Percentiles rank a stretch among this genome's conserved stretches.
phyloP scores from a whole-genome alignment of 2,797 vertebrate genomes.

The Pagetopsis macropterus region DNA sequence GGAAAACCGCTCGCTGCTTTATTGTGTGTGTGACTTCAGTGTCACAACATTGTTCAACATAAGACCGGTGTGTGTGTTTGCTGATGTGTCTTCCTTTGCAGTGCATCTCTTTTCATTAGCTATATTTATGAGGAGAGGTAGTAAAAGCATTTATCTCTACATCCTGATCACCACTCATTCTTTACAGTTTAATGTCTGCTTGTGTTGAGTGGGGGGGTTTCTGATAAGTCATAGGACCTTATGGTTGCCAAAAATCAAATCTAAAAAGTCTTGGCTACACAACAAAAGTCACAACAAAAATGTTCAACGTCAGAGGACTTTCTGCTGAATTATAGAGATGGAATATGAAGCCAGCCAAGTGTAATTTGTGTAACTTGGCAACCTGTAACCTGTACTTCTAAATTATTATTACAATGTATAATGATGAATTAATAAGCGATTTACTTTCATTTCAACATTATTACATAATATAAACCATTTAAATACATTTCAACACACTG shows the following conservation, averaged over 20 bases:
- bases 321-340: neutral
- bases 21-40: neutral
- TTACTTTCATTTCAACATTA: no score
- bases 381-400: neutral
- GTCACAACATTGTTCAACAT: neutral
- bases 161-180: neutral
- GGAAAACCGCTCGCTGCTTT: neutral
- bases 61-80: neutral
- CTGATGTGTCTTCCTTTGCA: neutral
- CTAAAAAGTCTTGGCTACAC: no score
- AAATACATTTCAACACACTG: no score
- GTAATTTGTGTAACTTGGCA: neutral
- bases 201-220: neutral
- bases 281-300: neutral
- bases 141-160: constrained; percentile 6
- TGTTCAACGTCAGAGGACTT: neutral
- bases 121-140: neutral
- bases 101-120: neutral
- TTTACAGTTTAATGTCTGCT: constrained; percentile 8
- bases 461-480: no score
- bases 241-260: neutral
- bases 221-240: neutral
- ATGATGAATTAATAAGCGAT: neutral
- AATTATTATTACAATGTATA: neutral
- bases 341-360: neutral